Percentiles rank a stretch among this genome's conserved stretches.
phyloP scores from a whole-genome alignment of 2,113 vertebrate genomes.

The Lota lota region DNA sequence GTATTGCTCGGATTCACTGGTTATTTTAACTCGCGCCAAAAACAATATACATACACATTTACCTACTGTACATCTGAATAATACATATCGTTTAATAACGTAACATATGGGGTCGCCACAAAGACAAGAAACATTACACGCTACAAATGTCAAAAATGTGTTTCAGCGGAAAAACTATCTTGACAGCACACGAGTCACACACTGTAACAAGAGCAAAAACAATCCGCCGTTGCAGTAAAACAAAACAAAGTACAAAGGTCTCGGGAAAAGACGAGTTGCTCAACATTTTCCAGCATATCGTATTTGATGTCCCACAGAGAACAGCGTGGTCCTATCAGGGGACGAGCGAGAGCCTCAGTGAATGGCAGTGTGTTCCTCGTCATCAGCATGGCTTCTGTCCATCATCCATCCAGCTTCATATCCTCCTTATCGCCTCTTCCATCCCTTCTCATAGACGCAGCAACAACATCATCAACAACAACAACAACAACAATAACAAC shows the following conservation, averaged over 20 bases:
- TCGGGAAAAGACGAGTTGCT: constrained; percentile 23
- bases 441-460: constrained; percentile 49
- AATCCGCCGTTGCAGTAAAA: constrained; percentile 64
- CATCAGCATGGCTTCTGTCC: constrained; percentile 51
- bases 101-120: constrained; percentile 46
- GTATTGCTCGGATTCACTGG: too few species aligned
- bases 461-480: constrained; percentile 1
- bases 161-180: constrained; percentile 47
- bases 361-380: constrained; percentile 45
- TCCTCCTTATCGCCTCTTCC: constrained; percentile 17
- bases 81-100: constrained; percentile 50
- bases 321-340: constrained; percentile 53
- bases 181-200: constrained; percentile 50
- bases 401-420: constrained; percentile 47
- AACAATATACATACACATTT: constrained; percentile 9
- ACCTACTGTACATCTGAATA: constrained; percentile 31
- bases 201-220: constrained; percentile 44
- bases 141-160: constrained; percentile 31
- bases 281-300: constrained; percentile 65
- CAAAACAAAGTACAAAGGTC: constrained; percentile 50
- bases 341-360: constrained; percentile 52
- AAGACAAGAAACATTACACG: constrained; percentile 4
- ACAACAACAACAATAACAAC: not conserved
- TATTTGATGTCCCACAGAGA: constrained; percentile 62
- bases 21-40: too few species aligned